These are phyloP conservation scores for Marronus borbonicus DNA, from an alignment of 2,888 invertebrate species.

Conservation along the genomic window DNA sequence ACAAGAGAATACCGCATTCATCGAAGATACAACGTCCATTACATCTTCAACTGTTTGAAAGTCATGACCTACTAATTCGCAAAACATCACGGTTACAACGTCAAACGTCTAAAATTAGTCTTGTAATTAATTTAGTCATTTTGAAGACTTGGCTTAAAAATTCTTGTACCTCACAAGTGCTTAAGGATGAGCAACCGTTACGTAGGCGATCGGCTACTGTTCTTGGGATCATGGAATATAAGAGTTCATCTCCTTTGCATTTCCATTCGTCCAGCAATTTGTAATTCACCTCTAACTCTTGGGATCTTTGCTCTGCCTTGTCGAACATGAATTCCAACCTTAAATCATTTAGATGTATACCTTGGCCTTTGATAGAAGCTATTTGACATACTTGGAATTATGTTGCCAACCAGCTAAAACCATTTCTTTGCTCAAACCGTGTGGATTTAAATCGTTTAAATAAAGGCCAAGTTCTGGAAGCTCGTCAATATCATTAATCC, in stretches of 20 bases:
- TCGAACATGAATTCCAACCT: constrained; percentile 87
- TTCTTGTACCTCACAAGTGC: constrained; percentile 82
- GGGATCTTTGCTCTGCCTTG: constrained; percentile 84
- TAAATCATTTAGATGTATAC: constrained; percentile 50
- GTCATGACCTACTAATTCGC: constrained; percentile 78
- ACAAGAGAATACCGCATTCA: constrained; percentile 89
- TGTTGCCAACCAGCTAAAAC: constrained; percentile 90
- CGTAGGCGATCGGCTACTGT: constrained; percentile 87
- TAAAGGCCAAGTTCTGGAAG: constrained; percentile 84
- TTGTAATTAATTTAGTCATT: background rate
- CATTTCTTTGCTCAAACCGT: constrained; percentile 88
- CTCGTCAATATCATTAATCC: constrained; percentile 88
- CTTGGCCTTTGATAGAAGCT: background rate
- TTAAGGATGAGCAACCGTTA: constrained; percentile 82
- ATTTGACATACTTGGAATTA: constrained; percentile 75
- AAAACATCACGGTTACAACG: constrained; percentile 85
- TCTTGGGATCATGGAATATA: constrained; percentile 94
- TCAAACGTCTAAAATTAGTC: constrained; percentile 78
- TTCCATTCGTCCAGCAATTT: constrained; percentile 88
- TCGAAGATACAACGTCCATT: constrained; percentile 87
- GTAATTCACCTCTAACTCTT: constrained; percentile 85
- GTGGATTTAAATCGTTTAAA: constrained; percentile 88
- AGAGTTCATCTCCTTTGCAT: constrained; percentile 85
- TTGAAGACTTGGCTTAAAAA: background rate
- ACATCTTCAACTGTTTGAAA: constrained; percentile 75